Percentiles rank a stretch among this genome's conserved stretches.
These are phyloP conservation scores for Actenoides hombroni DNA, from an alignment of 2,113 vertebrate species.

Conservation along the genomic window DNA sequence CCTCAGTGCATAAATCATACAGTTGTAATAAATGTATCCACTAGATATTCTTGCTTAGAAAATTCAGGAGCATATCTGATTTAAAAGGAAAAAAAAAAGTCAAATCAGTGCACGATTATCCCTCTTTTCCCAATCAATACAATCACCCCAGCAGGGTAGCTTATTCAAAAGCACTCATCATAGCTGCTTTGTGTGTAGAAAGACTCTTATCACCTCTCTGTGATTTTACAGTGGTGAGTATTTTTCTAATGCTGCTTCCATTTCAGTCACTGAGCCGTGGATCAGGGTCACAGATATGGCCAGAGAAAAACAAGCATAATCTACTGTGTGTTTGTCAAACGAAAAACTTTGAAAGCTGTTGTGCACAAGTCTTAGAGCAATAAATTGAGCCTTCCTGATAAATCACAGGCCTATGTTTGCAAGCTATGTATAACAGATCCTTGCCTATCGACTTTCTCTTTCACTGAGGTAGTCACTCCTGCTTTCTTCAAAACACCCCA, in stretches of 20 bases:
- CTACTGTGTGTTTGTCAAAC: not conserved
- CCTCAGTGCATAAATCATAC: not conserved
- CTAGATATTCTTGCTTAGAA: constrained; percentile 13
- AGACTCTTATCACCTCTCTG: constrained; percentile 31
- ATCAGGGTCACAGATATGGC: constrained; percentile 20
- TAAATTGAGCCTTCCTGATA: not conserved
- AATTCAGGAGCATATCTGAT: constrained; percentile 3
- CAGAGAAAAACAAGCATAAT: constrained; percentile 28
- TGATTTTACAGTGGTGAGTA: constrained; percentile 10
- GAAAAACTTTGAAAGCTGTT: not conserved
- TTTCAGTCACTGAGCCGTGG: not conserved
- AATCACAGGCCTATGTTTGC: not conserved
- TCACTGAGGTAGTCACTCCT: not conserved
- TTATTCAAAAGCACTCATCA: constrained; percentile 52
- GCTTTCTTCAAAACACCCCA: not conserved
- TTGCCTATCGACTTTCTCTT: not conserved
- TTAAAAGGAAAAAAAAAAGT: not conserved
- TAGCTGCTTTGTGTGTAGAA: constrained; percentile 46
- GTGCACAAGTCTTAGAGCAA: not conserved
- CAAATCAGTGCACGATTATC: constrained; percentile 36
- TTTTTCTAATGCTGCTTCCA: constrained; percentile 36
- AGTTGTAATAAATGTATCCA: constrained; percentile 12
- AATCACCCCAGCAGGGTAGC: not conserved
- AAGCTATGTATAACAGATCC: not conserved
- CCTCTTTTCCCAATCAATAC: constrained; percentile 24